Base-by-base conservation (phyloP, 1,140 invertebrate species). In the Drosophila lacertosa region DNA sequence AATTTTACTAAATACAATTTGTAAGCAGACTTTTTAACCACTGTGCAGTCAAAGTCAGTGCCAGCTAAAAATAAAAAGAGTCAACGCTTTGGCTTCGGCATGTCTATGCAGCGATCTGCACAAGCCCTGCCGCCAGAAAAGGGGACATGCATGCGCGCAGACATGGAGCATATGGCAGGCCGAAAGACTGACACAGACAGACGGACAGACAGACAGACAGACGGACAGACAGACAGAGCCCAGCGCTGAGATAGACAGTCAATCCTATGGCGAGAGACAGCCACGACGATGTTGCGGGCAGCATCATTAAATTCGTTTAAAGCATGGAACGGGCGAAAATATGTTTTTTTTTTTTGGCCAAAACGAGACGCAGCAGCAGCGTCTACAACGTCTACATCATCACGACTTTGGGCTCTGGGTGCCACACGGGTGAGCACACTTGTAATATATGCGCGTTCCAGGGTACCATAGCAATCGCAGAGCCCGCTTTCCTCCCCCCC, bases 31-130 rank as follows among this genome's bases (percentile, higher is more conserved):
- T n/a, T n/a, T n/a, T n/a, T 11, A 1, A 29, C 59, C 80, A 84
- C 44, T 48, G 81, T 84, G 73, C 81, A 53, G 50, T 13, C 81
- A 73, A 86, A 84, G 76, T 73, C 72, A 76, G 50, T 62, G 81
- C 67, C 81, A 86, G 81, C 77, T 88, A 82, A 86, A 86, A 86
- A 86, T 88, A 77, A 86, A 84, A 86, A 88, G 77, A 86, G 82
- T 86, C 82, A 81, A 88, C 73, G 81, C 77, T 88, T 77, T 54
- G 77, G 81, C 77, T 88, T 77, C 50, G 77, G 77, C 82, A 81
- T 86, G 82, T 78, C 82, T 86, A 88, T 71, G 74, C 63, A 68
- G 48, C 69, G 77, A 88, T 81, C 76, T 69, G 64, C 69, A 63
- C 44, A 47, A 71, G 58, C 39, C 50, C 60, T 64, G 63, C 62